phyloP scores from a whole-genome alignment of 2,113 vertebrate species.

The Tonatia bakeri region DNA sequence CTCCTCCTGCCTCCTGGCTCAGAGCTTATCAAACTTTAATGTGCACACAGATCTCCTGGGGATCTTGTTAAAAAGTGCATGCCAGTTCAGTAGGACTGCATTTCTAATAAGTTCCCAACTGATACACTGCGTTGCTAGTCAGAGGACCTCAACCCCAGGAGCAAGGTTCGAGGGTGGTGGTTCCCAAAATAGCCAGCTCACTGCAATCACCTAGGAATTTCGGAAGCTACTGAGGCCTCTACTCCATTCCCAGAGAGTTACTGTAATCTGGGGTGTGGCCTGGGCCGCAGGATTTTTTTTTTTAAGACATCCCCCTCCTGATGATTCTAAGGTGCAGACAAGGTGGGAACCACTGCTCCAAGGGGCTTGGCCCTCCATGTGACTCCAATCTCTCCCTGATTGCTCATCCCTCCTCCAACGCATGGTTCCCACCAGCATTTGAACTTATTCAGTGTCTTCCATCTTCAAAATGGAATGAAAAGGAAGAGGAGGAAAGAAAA shows the following conservation, averaged over 20 bases:
- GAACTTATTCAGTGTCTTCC: neutral
- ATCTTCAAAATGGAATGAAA: neutral
- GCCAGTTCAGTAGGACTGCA: neutral
- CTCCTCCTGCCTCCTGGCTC: neutral
- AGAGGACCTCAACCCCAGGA: neutral
- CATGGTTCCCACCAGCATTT: neutral
- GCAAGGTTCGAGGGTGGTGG: neutral
- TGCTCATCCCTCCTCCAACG: too few species aligned
- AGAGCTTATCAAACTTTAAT: conserved; percentile 32
- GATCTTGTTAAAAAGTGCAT: neutral
- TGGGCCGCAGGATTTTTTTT: neutral
- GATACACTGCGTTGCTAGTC: fast-evolving
- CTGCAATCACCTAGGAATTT: neutral
- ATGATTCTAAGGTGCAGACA: neutral
- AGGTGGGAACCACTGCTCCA: neutral
- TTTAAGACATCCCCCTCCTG: neutral
- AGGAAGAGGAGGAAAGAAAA: neutral
- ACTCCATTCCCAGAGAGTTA: neutral
- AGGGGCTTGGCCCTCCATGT: neutral
- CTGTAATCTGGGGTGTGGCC: neutral
- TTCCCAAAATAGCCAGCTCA: neutral
- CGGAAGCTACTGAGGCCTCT: neutral
- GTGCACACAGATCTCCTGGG: neutral
- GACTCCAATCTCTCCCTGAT: neutral
- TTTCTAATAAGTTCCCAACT: neutral